Percentiles rank a stretch among this genome's conserved stretches.
Evolutionary conservation across 2,797 vertebrate genomes (phyloP).

Genomic region (Huso huso): DNA sequence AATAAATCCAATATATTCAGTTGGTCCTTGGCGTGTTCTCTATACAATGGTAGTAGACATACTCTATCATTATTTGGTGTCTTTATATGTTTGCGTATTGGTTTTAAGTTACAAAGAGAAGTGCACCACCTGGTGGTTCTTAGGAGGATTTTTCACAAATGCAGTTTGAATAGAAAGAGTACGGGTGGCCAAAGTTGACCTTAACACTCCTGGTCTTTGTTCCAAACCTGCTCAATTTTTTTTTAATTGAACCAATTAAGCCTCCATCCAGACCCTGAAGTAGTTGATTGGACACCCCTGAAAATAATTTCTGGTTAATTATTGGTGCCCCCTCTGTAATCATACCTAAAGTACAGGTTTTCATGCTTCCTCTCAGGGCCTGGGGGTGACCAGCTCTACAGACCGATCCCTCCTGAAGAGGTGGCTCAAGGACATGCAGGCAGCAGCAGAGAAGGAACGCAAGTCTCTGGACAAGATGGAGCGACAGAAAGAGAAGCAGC

Average conservation of each 20-base stretch:
- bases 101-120: not conserved
- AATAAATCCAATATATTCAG: too few relatives aligned
- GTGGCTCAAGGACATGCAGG: slow-evolving; percentile 69
- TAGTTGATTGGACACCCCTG: too few relatives aligned
- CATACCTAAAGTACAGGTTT: not conserved
- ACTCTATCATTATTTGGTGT: too few relatives aligned
- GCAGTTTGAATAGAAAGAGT: too few relatives aligned
- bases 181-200: too few relatives aligned
- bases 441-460: slow-evolving; percentile 63
- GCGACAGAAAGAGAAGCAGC: slow-evolving; percentile 70
- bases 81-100: not conserved
- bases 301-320: not conserved
- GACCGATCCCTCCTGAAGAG: slow-evolving; percentile 71
- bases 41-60: too few relatives aligned
- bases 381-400: slow-evolving; percentile 67
- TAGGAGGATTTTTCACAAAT: not conserved
- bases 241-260: too few relatives aligned
- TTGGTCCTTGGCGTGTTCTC: too few relatives aligned
- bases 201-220: too few relatives aligned
- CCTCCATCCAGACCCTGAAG: too few relatives aligned
- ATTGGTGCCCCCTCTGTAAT: not conserved
- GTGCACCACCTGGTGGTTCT: not conserved
- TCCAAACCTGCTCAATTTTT: too few relatives aligned
- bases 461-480: slow-evolving; percentile 76
- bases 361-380: slow-evolving; percentile 44